These are phyloP conservation scores for Drosophila kuntzei DNA, from an alignment of 2,888 invertebrate genomes.

Conservation along the genomic window DNA sequence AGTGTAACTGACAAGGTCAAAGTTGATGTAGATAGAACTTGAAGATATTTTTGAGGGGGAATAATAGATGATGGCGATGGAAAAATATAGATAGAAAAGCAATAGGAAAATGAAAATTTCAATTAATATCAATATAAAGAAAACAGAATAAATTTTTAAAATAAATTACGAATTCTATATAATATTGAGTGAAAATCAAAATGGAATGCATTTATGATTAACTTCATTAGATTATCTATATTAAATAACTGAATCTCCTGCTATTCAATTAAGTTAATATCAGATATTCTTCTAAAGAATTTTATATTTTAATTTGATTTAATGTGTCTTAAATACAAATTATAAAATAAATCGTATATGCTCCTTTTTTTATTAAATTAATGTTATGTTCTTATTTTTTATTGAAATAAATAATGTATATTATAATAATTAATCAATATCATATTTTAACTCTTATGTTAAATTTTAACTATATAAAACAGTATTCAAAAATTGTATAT, in stretches of 20 bases:
- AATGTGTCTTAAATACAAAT: no score
- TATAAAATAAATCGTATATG: no score
- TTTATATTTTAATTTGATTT: no score
- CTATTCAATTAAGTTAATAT: not conserved
- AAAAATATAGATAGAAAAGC: constrained; percentile 7
- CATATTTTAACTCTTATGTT: no score
- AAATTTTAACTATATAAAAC: no score
- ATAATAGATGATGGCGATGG: constrained; percentile 6
- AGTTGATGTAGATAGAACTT: constrained; percentile 5
- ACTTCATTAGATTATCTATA: not conserved
- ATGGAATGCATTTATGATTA: not conserved
- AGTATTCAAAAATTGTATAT: no score
- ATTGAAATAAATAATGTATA: no score
- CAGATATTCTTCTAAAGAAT: no score
- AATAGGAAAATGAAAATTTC: not conserved
- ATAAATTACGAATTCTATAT: not conserved
- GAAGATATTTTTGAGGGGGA: constrained; percentile 7
- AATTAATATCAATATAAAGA: constrained; percentile 13
- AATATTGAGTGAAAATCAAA: no score
- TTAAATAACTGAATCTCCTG: not conserved
- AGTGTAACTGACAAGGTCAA: constrained; percentile 21
- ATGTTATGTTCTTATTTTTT: no score
- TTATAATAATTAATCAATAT: no score
- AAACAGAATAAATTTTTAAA: not conserved
- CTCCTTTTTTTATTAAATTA: no score